Conservation (phyloP, 2,797 vertebrate species). For the Periparus ater region DNA sequence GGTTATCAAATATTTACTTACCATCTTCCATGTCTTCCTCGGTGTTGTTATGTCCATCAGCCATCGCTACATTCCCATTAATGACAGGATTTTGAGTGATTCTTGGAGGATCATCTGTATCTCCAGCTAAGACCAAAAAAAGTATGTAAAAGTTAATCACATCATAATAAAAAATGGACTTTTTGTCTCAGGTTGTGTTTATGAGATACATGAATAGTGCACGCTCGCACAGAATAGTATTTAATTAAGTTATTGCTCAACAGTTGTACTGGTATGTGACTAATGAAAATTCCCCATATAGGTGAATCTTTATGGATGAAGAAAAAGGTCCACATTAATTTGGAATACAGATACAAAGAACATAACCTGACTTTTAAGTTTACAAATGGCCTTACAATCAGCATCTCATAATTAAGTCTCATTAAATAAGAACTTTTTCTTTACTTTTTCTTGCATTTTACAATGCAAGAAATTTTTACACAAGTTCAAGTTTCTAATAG, state of each 20-base stretch:
- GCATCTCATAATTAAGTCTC: neutral
- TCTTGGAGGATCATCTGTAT: slow-evolving; percentile 98
- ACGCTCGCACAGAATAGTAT: neutral
- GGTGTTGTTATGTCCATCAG: slow-evolving; percentile 95
- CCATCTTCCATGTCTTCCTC: slow-evolving; percentile 99
- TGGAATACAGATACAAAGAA: neutral
- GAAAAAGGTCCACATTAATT: neutral
- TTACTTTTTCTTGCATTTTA: neutral
- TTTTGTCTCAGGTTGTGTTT: neutral
- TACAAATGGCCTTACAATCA: neutral
- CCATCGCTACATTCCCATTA: slow-evolving; percentile 97
- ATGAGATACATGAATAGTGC: neutral
- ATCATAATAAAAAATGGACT: neutral
- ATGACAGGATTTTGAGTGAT: slow-evolving; percentile 97
- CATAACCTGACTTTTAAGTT: neutral
- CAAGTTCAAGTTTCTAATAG: neutral
- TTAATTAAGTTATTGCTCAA: neutral
- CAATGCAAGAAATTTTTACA: neutral
- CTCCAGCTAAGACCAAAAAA: slow-evolving; percentile 84
- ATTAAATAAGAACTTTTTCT: neutral
- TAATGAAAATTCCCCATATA: neutral
- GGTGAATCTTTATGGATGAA: neutral
- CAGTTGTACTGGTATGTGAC: neutral
- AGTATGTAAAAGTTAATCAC: neutral
- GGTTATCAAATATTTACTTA: slow-evolving; percentile 67